A percentile compares a stretch with the other conserved stretches of the same genome.
These are phyloP conservation scores for Ricordea florida DNA, from an alignment of 92 coral and sea anemone genomes.

Conservation along the genomic window DNA sequence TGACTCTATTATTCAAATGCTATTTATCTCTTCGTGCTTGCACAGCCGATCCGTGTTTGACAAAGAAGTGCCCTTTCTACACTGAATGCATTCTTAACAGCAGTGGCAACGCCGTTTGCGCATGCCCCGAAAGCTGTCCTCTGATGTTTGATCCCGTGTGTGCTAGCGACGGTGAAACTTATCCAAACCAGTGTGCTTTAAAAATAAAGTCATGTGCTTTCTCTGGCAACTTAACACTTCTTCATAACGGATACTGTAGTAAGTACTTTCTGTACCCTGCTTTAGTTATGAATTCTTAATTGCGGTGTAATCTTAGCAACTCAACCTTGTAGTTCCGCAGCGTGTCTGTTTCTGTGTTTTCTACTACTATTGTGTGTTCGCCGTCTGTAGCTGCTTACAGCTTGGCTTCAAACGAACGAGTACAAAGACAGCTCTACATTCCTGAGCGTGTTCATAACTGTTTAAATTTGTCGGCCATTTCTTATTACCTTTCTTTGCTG, in stretches of 20 bases:
- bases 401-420: too few relatives aligned
- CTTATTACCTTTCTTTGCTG: too few relatives aligned
- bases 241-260: constrained; percentile 84
- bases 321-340: too few relatives aligned
- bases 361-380: too few relatives aligned
- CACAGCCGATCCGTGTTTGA: constrained; percentile 70
- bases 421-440: too few relatives aligned
- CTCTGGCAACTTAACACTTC: constrained; percentile 45
- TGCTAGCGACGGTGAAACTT: constrained; percentile 83
- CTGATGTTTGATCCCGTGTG: constrained; percentile 72
- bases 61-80: constrained; percentile 61
- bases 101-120: constrained; percentile 62
- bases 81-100: constrained; percentile 62
- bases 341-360: too few relatives aligned
- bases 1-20: not conserved
- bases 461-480: too few relatives aligned
- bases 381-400: too few relatives aligned
- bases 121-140: constrained; percentile 72
- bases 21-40: not conserved
- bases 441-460: too few relatives aligned
- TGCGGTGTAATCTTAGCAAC: too few relatives aligned
- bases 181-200: constrained; percentile 74
- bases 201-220: constrained; percentile 71
- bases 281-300: not conserved
- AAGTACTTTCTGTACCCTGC: constrained; percentile 13